Evolutionary conservation across 2,888 invertebrate species (phyloP), one percentile per base, ranked within the genome.

Genomic region (Phalera bucephala): DNA sequence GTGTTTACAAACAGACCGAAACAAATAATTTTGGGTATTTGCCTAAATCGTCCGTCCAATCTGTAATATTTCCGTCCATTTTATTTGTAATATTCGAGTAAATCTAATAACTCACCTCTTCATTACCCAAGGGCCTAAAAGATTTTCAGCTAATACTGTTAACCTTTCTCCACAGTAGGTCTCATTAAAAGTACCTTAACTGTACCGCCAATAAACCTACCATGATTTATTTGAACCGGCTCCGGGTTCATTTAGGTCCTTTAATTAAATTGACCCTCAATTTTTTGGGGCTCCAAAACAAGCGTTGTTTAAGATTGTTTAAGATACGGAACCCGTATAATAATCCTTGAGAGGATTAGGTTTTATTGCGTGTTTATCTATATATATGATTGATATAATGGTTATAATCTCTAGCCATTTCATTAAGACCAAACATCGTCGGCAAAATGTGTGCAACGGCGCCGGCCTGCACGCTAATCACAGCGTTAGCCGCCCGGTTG

Each of bases 191-290:
- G 49, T 23, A 55, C 56, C 56, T 36, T 36, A 35, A 56, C 42
- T 38, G 46, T 44, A 51, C 60, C 41, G 27, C 37, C 22, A 32
- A 47, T 55, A 55, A 48, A 52, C 42, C 57, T 37, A 8, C 33
- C 39, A 47, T 52, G 60, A 57, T 57, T 57, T 57, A 57, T 60
- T 57, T 56, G 34, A 45, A 41, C 19, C 59, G 45, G 11, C 40
- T 35, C 14, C 36, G 42, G 36, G 52, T 49, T 55, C 56, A 56
- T 57, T 57, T 46, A 33, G 45, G 38, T 52, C 31, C 47, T 60
- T 59, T 57, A 59, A 57, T 57, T 57, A 57, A 59, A 57, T 52
- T 40, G 46, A 41, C 45, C 45, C 21, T 33, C 20, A 41, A 41
- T 52, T 53, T 34, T 55, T 50, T 33, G 45, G 41, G 40, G 52